phyloP scores from a whole-genome alignment of 2,888 invertebrate genomes.

The Agrilus biguttatus region DNA sequence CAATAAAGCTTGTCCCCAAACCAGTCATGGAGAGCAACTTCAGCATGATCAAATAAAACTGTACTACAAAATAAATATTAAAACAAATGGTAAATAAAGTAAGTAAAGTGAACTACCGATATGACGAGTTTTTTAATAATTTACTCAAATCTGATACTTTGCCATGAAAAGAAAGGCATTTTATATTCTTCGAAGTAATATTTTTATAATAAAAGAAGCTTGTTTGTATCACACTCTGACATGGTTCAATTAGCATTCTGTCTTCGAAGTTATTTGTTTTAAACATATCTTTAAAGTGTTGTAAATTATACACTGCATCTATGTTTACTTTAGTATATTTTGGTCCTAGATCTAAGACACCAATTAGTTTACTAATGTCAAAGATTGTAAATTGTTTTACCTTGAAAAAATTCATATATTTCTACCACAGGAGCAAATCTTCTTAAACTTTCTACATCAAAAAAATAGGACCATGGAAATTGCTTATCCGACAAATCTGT shows the following conservation, averaged over 20 bases:
- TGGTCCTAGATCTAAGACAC: conserved; percentile 30
- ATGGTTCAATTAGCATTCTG: conserved; percentile 53
- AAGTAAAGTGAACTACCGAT: no score
- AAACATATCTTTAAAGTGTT: conserved; percentile 78
- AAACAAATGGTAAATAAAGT: conserved; percentile 3
- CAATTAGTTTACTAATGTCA: neutral
- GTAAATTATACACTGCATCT: conserved; percentile 66
- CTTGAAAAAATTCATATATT: conserved; percentile 61
- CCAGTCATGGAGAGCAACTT: conserved; percentile 74
- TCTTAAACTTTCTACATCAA: conserved; percentile 65
- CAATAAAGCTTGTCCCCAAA: conserved; percentile 77
- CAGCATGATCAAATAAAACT: conserved; percentile 64
- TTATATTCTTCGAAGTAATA: conserved; percentile 45
- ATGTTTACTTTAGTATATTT: conserved; percentile 35
- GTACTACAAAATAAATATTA: conserved; percentile 31
- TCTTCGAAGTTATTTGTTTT: conserved; percentile 67
- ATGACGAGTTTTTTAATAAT: conserved; percentile 36
- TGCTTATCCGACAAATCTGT: conserved; percentile 40
- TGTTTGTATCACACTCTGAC: conserved; percentile 30
- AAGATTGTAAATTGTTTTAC: conserved; percentile 24
- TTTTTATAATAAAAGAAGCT: conserved; percentile 62
- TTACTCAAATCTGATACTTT: conserved; percentile 47
- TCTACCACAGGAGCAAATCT: conserved; percentile 77
- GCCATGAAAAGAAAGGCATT: conserved; percentile 78
- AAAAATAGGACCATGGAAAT: conserved; percentile 72